A percentile compares a stretch with the other conserved stretches of the same genome.
Evolutionary conservation across 2,797 vertebrate species (phyloP).

Genomic region (Pygocentrus nattereri): DNA sequence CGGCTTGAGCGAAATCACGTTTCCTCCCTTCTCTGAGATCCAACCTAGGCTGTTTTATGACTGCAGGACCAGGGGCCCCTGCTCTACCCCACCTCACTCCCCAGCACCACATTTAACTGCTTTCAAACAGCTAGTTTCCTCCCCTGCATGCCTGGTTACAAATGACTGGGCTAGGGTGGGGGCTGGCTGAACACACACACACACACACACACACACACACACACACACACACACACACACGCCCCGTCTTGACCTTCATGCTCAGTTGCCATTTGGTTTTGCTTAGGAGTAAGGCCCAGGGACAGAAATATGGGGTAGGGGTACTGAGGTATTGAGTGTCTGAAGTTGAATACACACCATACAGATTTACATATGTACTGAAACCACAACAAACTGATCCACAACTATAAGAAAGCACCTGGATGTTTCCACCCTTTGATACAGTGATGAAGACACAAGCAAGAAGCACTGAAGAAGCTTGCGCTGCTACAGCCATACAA

Average conservation of each 20-base stretch:
- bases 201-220: conserved; percentile 55
- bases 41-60: background rate
- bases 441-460: background rate
- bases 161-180: conserved; percentile 68
- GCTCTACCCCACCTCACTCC: conserved; percentile 17
- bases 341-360: background rate
- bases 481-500: too few relatives aligned
- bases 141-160: conserved; percentile 68
- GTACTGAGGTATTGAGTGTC: background rate
- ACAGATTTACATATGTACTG: conserved; percentile 58
- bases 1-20: background rate
- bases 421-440: conserved; percentile 1
- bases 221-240: conserved; percentile 5
- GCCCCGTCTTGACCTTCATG: conserved; percentile 73
- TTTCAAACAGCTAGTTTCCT: conserved; percentile 71
- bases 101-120: conserved; percentile 52
- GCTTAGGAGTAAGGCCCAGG: conserved; percentile 67
- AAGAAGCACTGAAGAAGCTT: background rate
- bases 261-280: conserved; percentile 75
- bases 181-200: background rate
- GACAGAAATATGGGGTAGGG: conserved; percentile 17
- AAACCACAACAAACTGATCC: conserved; percentile 70
- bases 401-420: conserved; percentile 66
- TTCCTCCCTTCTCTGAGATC: background rate
- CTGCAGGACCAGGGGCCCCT: background rate